These are phyloP conservation scores for Poecilia picta DNA, from an alignment of 2,797 vertebrate genomes.

Conservation along the genomic window DNA sequence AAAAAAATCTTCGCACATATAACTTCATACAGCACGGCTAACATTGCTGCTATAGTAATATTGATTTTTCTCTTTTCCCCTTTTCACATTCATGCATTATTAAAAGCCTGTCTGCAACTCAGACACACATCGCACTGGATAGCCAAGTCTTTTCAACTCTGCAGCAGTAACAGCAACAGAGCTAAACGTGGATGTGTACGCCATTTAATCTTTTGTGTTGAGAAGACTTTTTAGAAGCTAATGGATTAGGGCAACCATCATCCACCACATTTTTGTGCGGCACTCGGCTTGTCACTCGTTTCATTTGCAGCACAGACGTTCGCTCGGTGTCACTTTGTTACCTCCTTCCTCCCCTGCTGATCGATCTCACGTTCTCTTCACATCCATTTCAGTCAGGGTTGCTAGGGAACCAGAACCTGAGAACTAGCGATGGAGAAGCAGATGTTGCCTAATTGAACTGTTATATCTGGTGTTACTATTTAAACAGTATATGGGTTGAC, in stretches of 20 bases:
- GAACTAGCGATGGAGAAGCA: conserved; percentile 47
- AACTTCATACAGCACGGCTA: conserved; percentile 58
- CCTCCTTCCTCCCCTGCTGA: conserved; percentile 49
- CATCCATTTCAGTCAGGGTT: conserved; percentile 59
- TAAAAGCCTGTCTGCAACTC: conserved; percentile 62
- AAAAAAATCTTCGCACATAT: conserved; percentile 83
- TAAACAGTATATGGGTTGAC: conserved; percentile 10
- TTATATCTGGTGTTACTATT: conserved; percentile 21
- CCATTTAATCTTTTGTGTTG: conserved; percentile 10
- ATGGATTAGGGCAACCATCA: conserved; percentile 14
- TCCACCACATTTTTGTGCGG: conserved; percentile 12
- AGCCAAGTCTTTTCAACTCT: conserved; percentile 27
- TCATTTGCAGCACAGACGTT: conserved; percentile 24
- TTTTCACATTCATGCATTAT: conserved; percentile 69
- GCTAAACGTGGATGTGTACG: neutral
- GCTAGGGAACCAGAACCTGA: conserved; percentile 71
- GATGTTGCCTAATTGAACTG: conserved; percentile 43
- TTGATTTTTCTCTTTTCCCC: conserved; percentile 53
- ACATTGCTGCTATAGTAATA: conserved; percentile 48
- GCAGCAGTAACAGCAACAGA: neutral
- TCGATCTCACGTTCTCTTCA: conserved; percentile 61
- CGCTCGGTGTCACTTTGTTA: conserved; percentile 55
- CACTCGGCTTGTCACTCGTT: conserved; percentile 40
- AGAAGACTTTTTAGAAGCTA: neutral
- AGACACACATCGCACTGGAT: conserved; percentile 29